Evolutionary conservation across 2,888 invertebrate species (phyloP), one percentile per base, ranked within the genome.

Genomic region (Drosophila kambysellisi): DNA sequence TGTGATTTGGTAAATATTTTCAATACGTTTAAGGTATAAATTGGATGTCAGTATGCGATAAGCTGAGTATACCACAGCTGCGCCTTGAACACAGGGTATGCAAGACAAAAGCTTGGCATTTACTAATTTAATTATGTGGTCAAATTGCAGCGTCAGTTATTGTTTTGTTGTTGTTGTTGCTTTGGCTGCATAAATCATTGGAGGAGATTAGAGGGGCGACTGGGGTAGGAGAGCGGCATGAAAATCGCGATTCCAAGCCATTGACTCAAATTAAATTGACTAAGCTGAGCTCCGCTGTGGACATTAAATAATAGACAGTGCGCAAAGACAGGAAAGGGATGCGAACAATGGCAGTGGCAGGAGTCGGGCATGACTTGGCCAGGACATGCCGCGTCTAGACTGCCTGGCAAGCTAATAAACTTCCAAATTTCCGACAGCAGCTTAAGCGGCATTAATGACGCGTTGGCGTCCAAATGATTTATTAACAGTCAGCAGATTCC

Each of bases 51-150:
- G 39, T 20, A 12, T 12, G 2, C 20, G 46, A 46, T 7, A 20
- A 30, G 9, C 15, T 20, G 39, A 9, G 30, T 9, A 41, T 41
- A 15, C 9, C 39, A 1, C 15, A n/a, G 12, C 29, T 20, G 25
- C 17, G 4, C n/a, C 2, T 32, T 7, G n/a, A 29, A 3, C 8
- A 32, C 64, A 52, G 51, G 69, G 69, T 53, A 57, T 70, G 33
- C n/a, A 61, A 46, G 53, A 70, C 60, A 66, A 68, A 70, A 83
- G 84, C 86, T 73, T 54, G 52, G 74, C 78, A 73, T 73, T 71
- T 79, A 74, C 82, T 76, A 81, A 84, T 89, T 84, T 79, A 89
- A 84, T 84, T 89, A 84, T 80, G 71, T 60, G 68, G 63, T 65
- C 77, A 81, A 76, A 79, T 81, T 79, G 79, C 79, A 79, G 73